A percentile compares a stretch with the other conserved stretches of the same genome.
Conservation (phyloP, 2,113 vertebrate genomes). For the Gadus macrocephalus region DNA sequence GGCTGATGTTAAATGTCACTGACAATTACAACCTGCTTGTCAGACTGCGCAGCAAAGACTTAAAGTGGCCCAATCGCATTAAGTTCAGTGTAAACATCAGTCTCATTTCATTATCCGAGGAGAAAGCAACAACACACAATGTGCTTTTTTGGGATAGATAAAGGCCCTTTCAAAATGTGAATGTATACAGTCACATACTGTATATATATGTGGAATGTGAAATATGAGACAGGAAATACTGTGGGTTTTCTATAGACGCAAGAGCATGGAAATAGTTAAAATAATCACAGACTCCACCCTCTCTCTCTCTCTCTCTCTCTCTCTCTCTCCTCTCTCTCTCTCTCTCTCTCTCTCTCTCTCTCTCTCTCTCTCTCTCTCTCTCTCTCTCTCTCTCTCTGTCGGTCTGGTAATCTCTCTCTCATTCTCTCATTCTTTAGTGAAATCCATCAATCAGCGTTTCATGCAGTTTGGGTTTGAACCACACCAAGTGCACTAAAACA, state of each 20-base stretch:
- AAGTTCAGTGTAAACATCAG: constrained; percentile 29
- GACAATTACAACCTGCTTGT: constrained; percentile 36
- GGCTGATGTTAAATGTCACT: constrained; percentile 58
- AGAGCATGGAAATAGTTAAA: constrained; percentile 58
- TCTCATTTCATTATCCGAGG: constrained; percentile 16
- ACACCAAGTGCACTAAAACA: constrained; percentile 73
- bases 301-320: constrained; percentile 10
- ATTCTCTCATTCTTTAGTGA: constrained; percentile 60
- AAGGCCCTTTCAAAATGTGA: too few species aligned
- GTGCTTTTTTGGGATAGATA: too few species aligned
- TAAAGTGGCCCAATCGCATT: constrained; percentile 38
- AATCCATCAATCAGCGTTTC: constrained; percentile 73
- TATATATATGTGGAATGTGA: neutral
- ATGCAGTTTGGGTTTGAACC: constrained; percentile 69
- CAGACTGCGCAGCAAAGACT: constrained; percentile 32
- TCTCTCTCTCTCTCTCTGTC: constrained; percentile 21
- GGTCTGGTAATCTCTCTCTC: constrained; percentile 21
- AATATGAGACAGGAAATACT: too few species aligned
- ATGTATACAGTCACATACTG: too few species aligned
- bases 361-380: constrained; percentile 19
- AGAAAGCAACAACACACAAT: constrained; percentile 15
- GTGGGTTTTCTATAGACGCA: constrained; percentile 31
- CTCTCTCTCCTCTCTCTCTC: constrained; percentile 10
- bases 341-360: constrained; percentile 1
- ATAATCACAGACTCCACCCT: constrained; percentile 44